A percentile compares a stretch with the other conserved stretches of the same genome.
Evolutionary conservation across 92 coral and sea anemone genomes (phyloP).

Genomic region (Diadumene lineata): DNA sequence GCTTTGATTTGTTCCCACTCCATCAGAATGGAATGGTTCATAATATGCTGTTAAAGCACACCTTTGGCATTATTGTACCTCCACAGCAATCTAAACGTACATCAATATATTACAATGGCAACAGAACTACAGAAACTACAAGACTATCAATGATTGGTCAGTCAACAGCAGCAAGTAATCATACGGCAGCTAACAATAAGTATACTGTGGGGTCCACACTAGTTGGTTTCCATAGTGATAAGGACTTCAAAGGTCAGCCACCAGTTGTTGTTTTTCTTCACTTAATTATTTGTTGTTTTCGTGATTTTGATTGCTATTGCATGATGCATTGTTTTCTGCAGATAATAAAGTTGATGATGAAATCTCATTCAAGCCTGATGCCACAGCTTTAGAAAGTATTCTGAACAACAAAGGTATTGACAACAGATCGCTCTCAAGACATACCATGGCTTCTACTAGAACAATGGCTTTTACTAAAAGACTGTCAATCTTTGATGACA

Average conservation of each 20-base stretch:
- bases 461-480: conserved; percentile 11
- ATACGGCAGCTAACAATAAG: background rate
- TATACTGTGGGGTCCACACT: background rate
- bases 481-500: conserved; percentile 17
- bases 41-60: too few species aligned
- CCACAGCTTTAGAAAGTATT: conserved; percentile 36
- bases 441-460: conserved; percentile 35
- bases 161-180: background rate
- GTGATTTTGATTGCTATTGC: too few species aligned
- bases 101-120: conserved; percentile 39
- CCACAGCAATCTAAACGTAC: conserved; percentile 28
- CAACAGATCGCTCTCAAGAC: background rate
- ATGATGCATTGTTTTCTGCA: conserved; percentile 1
- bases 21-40: too few species aligned
- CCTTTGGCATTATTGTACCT: background rate
- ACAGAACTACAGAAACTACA: conserved; percentile 12
- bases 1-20: too few species aligned
- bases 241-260: background rate
- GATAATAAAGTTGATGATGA: conserved; percentile 41
- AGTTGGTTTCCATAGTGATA: background rate
- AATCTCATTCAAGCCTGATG: conserved; percentile 38
- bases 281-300: too few species aligned
- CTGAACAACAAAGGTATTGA: conserved; percentile 31
- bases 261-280: too few species aligned
- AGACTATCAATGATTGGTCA: conserved; percentile 6